Evolutionary conservation across 2,113 vertebrate genomes (phyloP), one percentile per base, ranked within the genome.

Genomic region (Oreochromis niloticus): DNA sequence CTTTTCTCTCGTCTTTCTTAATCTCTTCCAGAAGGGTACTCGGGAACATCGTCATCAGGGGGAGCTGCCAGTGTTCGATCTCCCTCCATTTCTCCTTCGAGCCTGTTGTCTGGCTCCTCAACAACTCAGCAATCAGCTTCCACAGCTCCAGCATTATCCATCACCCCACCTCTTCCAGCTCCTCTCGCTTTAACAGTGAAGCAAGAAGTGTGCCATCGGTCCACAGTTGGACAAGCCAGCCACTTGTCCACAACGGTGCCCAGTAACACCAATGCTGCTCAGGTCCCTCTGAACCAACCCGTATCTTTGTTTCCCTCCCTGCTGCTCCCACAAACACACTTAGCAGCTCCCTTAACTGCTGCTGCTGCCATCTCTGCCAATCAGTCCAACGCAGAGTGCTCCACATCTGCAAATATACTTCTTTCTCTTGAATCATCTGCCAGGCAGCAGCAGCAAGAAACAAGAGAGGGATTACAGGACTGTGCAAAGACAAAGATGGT

Each of bases 381-480:
- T 1, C 13, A 95, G 66, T 87, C 93, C 48, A 85, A 8, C 6
- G 87, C 68, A 96, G 95, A 92, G 95, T 84, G 30, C 54, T 30
- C 73, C 93, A 94, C 68, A 93, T 96, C 81, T 92, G 93, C 7
- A 94, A 94, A 92, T 32, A 5, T 41, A 7, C 32, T 6, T 12
- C 7, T 9, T 36, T 16, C 36, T 32, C 30, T 81, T 4, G 59
- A 78, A 22, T 63, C 84, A 2, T 32, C 84, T 9, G 32, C 17
- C 52, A 48, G 66, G 83, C 88, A 86, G 75, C 93, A 71, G 79
- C 92, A 95, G 81, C 96, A 93, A 43, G 82, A 86, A 73, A 5
- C 79, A 39, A 85, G 54, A 43, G 34, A 50, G 14, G 34, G 7
- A 13, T 39, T 89, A 30, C 82, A 84, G 41, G 75, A 82, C 10